phyloP scores from a whole-genome alignment of 2,113 vertebrate species.

The Micronycteris hirsuta region DNA sequence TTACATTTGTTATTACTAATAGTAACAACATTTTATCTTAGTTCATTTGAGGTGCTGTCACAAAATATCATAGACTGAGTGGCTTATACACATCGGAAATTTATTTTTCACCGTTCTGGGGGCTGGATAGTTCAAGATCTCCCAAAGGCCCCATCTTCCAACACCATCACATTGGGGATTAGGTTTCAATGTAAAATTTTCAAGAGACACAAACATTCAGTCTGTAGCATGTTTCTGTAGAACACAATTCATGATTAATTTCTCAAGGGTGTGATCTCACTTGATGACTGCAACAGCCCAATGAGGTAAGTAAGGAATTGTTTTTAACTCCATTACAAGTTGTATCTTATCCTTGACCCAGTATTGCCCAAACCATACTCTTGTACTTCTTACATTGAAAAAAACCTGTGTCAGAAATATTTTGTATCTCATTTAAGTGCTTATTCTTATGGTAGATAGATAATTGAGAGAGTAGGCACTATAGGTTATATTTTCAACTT shows the following conservation, averaged over 20 bases:
- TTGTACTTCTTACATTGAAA: not conserved
- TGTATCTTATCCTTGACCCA: not conserved
- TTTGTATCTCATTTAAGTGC: not conserved
- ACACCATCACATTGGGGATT: not conserved
- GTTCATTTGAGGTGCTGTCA: not conserved
- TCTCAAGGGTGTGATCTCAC: not conserved
- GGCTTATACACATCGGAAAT: not conserved
- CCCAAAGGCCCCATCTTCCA: not conserved
- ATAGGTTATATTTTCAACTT: not conserved
- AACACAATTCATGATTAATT: not conserved
- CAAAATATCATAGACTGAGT: not conserved
- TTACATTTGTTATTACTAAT: constrained; percentile 9
- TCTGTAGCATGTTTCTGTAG: not conserved
- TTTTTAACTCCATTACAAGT: not conserved
- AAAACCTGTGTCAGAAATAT: not conserved
- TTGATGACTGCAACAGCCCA: not conserved
- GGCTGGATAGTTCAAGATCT: not conserved
- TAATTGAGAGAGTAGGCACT: not conserved
- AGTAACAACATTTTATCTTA: not conserved
- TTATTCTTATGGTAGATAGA: not conserved
- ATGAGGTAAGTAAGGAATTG: not conserved
- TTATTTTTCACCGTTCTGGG: not conserved
- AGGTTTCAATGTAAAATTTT: not conserved
- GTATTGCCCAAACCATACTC: not conserved
- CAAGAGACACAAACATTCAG: not conserved